A percentile compares a stretch with the other conserved stretches of the same genome.
phyloP scores from a whole-genome alignment of 2,797 vertebrate genomes.

The Buceros bicornis region DNA sequence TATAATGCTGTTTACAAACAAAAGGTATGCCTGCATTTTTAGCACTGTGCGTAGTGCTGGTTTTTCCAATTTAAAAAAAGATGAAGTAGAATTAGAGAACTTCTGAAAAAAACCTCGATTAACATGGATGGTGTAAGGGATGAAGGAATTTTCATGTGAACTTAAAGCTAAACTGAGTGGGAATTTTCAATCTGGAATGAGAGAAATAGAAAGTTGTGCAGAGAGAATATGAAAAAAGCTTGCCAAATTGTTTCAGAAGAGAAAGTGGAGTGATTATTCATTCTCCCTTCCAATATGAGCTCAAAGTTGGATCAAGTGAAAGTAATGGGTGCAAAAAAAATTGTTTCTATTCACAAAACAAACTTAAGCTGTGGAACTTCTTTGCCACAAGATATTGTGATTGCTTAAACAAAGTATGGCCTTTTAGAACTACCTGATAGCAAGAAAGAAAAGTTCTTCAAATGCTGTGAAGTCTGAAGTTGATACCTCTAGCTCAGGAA shows the following conservation, averaged over 20 bases:
- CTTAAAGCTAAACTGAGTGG: neutral
- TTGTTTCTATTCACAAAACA: neutral
- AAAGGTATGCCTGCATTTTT: neutral
- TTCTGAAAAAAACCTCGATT: neutral
- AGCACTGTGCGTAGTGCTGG: neutral
- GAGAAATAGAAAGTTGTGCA: neutral
- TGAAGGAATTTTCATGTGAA: neutral
- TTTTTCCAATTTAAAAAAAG: neutral
- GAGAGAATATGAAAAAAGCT: neutral
- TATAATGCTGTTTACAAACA: neutral
- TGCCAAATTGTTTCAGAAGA: neutral
- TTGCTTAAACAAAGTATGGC: neutral
- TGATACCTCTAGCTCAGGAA: neutral
- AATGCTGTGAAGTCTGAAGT: neutral
- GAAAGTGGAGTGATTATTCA: neutral
- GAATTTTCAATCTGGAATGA: neutral
- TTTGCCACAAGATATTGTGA: neutral
- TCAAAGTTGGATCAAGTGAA: neutral
- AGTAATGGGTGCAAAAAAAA: neutral
- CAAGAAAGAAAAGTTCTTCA: neutral
- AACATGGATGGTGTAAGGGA: neutral
- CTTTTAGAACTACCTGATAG: neutral
- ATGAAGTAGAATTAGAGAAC: neutral
- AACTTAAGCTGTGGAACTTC: neutral
- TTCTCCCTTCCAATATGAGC: neutral